phyloP scores from a whole-genome alignment of 2,888 invertebrate genomes.

The Rhingia campestris region DNA sequence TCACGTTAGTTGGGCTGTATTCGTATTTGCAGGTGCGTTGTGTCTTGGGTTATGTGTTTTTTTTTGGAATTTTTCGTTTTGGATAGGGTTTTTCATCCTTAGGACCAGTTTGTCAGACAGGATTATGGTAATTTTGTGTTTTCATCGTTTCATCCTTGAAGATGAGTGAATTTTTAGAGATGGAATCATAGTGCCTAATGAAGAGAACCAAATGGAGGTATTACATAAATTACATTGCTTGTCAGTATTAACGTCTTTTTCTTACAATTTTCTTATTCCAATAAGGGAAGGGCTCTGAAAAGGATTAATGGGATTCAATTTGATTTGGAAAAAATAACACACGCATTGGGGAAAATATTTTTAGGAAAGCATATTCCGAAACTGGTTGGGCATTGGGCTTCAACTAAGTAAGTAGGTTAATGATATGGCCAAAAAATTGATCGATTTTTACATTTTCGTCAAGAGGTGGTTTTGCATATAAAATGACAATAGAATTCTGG shows the following conservation, averaged over 20 bases:
- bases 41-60: constrained; percentile 34
- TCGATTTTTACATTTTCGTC: not conserved
- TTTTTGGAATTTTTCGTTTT: constrained; percentile 19
- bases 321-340: constrained; percentile 4
- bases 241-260: constrained; percentile 46
- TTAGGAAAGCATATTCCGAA: constrained; percentile 11
- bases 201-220: constrained; percentile 69
- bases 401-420: constrained; percentile 41
- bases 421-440: constrained; percentile 17
- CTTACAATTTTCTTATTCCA: not conserved
- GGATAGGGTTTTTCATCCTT: constrained; percentile 47
- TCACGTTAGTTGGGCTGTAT: constrained; percentile 60
- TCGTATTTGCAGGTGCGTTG: constrained; percentile 14
- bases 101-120: constrained; percentile 68
- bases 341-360: constrained; percentile 10
- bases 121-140: constrained; percentile 73
- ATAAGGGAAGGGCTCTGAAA: constrained; percentile 14
- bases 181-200: constrained; percentile 71
- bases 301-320: constrained; percentile 61
- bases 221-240: constrained; percentile 71
- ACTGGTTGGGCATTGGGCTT: constrained; percentile 17
- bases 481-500: not conserved
- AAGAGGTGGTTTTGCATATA: not conserved
- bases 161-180: constrained; percentile 60
- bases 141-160: constrained; percentile 59